Conservation (phyloP, 2,888 invertebrate species). For the Melanophora roralis region DNA sequence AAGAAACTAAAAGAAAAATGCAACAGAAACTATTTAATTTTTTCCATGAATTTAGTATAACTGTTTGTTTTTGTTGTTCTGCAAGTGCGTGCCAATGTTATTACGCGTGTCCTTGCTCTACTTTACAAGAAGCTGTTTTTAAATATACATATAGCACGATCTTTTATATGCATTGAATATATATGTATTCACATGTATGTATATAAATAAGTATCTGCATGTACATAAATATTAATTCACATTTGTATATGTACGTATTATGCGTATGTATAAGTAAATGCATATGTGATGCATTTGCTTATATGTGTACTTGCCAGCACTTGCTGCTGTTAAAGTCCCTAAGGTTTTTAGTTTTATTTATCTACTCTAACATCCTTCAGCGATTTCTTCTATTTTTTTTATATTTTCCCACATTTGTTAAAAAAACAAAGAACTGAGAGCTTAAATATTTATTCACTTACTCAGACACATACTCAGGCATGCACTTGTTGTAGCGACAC, state of each 20-base stretch:
- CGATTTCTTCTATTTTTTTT: background rate
- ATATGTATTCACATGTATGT: too few species aligned
- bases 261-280: background rate
- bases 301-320: background rate
- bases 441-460: background rate
- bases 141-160: background rate
- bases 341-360: slow-evolving; percentile 42
- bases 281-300: slow-evolving; percentile 1
- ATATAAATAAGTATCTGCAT: too few species aligned
- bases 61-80: slow-evolving; percentile 19
- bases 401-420: background rate
- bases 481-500: background rate
- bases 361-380: slow-evolving; percentile 34
- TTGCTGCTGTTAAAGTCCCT: slow-evolving; percentile 45
- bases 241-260: background rate
- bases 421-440: too few species aligned
- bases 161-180: too few species aligned
- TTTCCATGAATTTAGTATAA: slow-evolving; percentile 38
- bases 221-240: too few species aligned
- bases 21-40: background rate
- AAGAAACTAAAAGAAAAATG: slow-evolving; percentile 8
- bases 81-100: slow-evolving; percentile 61
- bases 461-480: background rate
- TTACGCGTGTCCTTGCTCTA: slow-evolving; percentile 72
- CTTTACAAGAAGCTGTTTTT: slow-evolving; percentile 63